Percentiles rank a stretch among this genome's conserved stretches.
Evolutionary conservation across 2,888 invertebrate species (phyloP).

Genomic region (Schizotus pectinicornis): DNA sequence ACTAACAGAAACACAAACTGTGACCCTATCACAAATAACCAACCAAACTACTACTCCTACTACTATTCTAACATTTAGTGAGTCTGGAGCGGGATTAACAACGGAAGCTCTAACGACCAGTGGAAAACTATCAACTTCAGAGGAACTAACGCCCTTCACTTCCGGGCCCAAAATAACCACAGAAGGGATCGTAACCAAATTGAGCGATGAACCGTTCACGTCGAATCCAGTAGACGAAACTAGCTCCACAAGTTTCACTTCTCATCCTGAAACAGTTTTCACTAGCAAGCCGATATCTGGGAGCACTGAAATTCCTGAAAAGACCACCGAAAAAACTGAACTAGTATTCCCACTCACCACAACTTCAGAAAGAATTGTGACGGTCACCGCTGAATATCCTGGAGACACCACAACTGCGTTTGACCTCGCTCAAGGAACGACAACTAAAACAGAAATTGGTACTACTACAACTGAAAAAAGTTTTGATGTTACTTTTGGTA

Average conservation of each 20-base stretch:
- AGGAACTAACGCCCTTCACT: conserved; percentile 34
- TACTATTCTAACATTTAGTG: conserved; percentile 47
- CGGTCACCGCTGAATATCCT: conserved; percentile 39
- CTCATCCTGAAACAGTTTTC: conserved; percentile 16
- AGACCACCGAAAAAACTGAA: conserved; percentile 32
- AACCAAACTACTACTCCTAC: conserved; percentile 36
- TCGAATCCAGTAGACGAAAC: conserved; percentile 18
- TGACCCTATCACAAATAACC: conserved; percentile 48
- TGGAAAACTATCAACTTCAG: conserved; percentile 18
- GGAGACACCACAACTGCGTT: conserved; percentile 17
- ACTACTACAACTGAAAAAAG: neutral
- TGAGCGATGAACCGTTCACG: conserved; percentile 6
- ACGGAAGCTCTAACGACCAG: conserved; percentile 39
- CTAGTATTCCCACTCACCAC: conserved; percentile 39
- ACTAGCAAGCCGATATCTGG: conserved; percentile 21
- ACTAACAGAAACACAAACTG: conserved; percentile 56
- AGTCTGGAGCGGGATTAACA: conserved; percentile 33
- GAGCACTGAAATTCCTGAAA: conserved; percentile 23
- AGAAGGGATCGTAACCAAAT: conserved; percentile 13
- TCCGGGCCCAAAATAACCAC: conserved; percentile 32
- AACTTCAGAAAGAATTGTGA: conserved; percentile 38
- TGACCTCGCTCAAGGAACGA: no score
- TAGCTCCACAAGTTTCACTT: conserved; percentile 1
- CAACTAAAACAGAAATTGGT: conserved; percentile 13
- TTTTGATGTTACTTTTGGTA: no score